phyloP scores from a whole-genome alignment of 2,888 invertebrate genomes.

The Villa cingulata region DNA sequence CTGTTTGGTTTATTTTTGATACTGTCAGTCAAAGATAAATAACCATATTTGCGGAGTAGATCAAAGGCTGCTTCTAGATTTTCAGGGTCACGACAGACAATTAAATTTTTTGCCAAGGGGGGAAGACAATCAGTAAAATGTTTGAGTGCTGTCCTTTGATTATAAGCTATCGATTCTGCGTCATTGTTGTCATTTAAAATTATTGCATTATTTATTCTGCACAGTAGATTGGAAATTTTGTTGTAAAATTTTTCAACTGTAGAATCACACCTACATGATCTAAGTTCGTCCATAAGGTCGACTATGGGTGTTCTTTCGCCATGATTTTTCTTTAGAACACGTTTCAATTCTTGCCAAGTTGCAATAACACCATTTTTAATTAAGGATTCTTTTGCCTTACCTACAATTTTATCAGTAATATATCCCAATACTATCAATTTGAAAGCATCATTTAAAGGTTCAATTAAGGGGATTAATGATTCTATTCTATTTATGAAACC shows the following conservation, averaged over 20 bases:
- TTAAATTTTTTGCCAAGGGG: constrained; percentile 2
- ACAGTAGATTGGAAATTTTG: constrained; percentile 2
- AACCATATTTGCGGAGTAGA: background rate
- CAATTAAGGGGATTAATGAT: background rate
- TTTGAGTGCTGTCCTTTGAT: constrained; percentile 4
- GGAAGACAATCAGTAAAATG: constrained; percentile 6
- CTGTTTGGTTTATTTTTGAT: too few species aligned
- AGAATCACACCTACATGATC: background rate
- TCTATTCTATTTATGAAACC: constrained; percentile 4
- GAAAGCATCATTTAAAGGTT: too few species aligned
- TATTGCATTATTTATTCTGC: background rate
- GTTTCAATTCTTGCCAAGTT: constrained; percentile 1
- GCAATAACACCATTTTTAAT: constrained; percentile 3
- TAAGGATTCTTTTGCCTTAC: constrained; percentile 1
- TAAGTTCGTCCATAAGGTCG: constrained; percentile 1
- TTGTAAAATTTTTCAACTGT: constrained; percentile 5
- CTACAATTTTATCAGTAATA: background rate
- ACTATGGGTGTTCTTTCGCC: constrained; percentile 1
- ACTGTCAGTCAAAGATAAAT: background rate
- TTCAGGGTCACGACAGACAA: background rate
- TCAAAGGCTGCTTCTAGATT: constrained; percentile 3
- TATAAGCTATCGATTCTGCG: background rate
- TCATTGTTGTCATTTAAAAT: background rate
- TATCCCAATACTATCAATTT: too few species aligned
- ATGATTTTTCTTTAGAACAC: constrained; percentile 1